Base-by-base conservation (phyloP, 2,888 invertebrate genomes). In the Agapostemon virescens region DNA sequence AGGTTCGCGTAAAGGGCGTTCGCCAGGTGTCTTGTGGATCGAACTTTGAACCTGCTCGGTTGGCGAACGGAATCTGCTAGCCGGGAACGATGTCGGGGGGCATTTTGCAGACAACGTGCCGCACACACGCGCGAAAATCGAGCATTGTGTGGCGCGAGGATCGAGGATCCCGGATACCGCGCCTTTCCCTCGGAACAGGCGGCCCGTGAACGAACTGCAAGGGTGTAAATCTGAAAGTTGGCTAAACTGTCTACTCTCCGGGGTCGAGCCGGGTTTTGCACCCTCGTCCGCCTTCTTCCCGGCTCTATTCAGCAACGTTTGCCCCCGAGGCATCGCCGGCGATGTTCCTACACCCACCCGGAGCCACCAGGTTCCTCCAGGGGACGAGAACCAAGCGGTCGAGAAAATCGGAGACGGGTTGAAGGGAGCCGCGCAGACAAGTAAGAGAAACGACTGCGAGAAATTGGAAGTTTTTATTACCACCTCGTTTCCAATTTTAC, bases 161-260 rank as follows among this genome's bases (percentile, higher is more conserved):
- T 61, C 79, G 67, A 36, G 40, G 75, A 71, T 68, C 67, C 76
- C 26, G 52, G n/a, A 13, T 15, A 23, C 15, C 67, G 63, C 6
- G 38, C 55, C 26, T 52, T 15, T 84, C 86, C 85, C 88, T 84
- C 85, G 86, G 83, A 90, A 84, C 84, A 89, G 87, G 81, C 88
- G 88, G 87, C 89, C 88, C 88, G 88, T 90, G 88, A 89, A 90
- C 88, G 85, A 89, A 88, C 87, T 89, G 88, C 85, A 84, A 85
- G 89, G 89, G 89, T 90, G 90, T 90, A 90, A 91, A 91, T 91
- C 91, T 89, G 86, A 90, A 91, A 90, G 90, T 91, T 91, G 88
- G 88, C 90, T 89, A 89, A 90, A 91, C 90, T 90, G 89, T 91
- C 89, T 90, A 85, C 87, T 82, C 85, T 85, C 72, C 69, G 69